Base-by-base conservation (phyloP, 1,140 invertebrate genomes). In the Andricus grossulariae region DNA sequence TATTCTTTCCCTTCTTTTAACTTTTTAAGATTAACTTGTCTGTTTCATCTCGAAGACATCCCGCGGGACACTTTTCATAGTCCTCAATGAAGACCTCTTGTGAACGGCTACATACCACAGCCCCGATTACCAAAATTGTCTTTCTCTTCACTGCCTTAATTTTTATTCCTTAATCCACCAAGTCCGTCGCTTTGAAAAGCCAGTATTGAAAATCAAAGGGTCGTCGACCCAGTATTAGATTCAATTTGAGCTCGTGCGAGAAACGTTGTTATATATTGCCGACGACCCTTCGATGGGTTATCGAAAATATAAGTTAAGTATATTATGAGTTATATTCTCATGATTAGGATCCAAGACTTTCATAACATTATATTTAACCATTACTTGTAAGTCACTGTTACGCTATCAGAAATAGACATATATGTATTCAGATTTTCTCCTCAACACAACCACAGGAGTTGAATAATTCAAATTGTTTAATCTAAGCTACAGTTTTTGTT, bases 61-160 rank as follows among this genome's bases (percentile, higher is more conserved):
- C 21, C 54, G 25, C 52, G 49, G 51, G 21, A 73, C 18, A 50
- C 39, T 66, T 72, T 19, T n/a, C 16, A 7, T 70, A 81, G 57
- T 32, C 39, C 57, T 72, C 32, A 55, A 54, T 57, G 76, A 39
- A 76, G 79, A 71, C 74, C 55, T 78, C 74, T 81, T 80, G 72
- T 83, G 79, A 78, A 79, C 83, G 72, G 66, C 75, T 75, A 73
- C 83, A 82, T 78, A 86, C 82, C 78, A 77, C 79, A 84, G 80
- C 81, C 84, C 82, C 85, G 83, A 88, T 88, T 88, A 88, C 81
- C 84, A 88, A 86, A 88, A 85, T 86, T 87, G 86, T 88, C 86
- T 82, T 78, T 87, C 85, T 83, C 79, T 84, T 84, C 86, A 78
- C 77, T 88, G 78, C 85, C 83, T 87, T 88, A 87, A 80, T 79